Conservation (phyloP, 1,140 invertebrate genomes). For the Trachymyrmex septentrionalis region DNA sequence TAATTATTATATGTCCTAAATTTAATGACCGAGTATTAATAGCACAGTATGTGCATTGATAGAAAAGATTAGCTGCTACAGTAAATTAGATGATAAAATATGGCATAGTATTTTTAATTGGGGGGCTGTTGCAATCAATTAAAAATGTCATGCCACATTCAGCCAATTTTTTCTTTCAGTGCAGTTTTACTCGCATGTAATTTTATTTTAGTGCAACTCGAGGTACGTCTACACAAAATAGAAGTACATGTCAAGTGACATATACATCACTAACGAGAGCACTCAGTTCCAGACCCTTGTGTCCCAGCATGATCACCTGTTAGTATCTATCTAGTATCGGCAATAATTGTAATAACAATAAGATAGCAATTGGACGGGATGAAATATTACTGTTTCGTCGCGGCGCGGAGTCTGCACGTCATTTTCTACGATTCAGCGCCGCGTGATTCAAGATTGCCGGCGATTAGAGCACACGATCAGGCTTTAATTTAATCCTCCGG, state of each 20-base stretch:
- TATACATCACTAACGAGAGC: conserved; percentile 30
- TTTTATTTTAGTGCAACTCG: conserved; percentile 1
- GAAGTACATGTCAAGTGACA: not conserved
- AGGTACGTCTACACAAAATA: conserved; percentile 20
- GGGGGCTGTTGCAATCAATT: no score
- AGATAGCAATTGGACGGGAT: conserved; percentile 27
- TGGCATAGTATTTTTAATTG: no score
- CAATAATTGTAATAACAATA: conserved; percentile 56
- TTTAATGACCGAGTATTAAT: conserved; percentile 20
- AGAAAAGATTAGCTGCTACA: no score
- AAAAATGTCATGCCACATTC: no score
- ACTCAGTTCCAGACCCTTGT: not conserved
- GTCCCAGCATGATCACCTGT: conserved; percentile 51
- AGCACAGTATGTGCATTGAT: no score
- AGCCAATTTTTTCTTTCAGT: no score
- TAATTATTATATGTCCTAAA: not conserved
- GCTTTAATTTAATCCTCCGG: conserved; percentile 74
- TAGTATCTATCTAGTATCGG: not conserved
- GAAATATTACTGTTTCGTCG: conserved; percentile 60
- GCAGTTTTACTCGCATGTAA: not conserved
- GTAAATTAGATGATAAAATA: no score
- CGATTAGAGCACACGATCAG: conserved; percentile 66
- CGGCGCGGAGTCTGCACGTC: not conserved
- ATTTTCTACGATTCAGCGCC: conserved; percentile 42
- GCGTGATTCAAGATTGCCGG: conserved; percentile 60